Base-by-base conservation (phyloP, 2,888 invertebrate species). In the Neelides folsomi region DNA sequence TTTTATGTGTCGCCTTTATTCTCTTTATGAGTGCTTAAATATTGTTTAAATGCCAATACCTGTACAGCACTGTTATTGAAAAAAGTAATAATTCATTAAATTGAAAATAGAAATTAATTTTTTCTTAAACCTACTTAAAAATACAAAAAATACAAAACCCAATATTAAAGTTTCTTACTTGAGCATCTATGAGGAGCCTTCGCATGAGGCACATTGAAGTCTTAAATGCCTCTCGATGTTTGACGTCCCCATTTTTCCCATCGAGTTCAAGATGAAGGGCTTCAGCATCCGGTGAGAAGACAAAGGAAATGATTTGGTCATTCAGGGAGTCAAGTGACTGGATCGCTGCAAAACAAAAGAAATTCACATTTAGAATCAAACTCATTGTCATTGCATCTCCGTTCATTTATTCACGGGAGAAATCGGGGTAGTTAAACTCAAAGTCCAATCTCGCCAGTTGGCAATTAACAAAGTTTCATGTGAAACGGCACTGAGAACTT, bases 131-230 rank as follows among this genome's bases (percentile, higher is more conserved):
- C n/a, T n/a, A n/a, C n/a, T n/a, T n/a, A n/a, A n/a, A 27, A 27
- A 27, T 27, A 7, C 3, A 27, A 27, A 27, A 27, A 27, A 27
- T 27, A 27, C 3, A 5, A 5, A 27, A 27, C 7, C 7, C 7
- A 7, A 27, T n/a, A n/a, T n/a, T n/a, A 27, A 27, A 27, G 27
- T 27, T 19, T 65, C 70, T 74, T 71, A 83, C 82, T 80, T 86
- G 86, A 73, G 86, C 86, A 78, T 87, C 86, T 73, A 83, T 79
- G 70, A 86, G 77, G 72, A 86, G 82, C 70, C 82, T 81, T 74
- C 84, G 80, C 81, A 86, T 86, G 75, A 86, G 80, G 44, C 51
- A 54, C 51, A 64, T 48, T 27, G 59, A 56, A 19, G 58, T 54
- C 47, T 60, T 58, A 49, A 62, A 51, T 35, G 62, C 59, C 45